These are phyloP conservation scores for Leptodactylus fuscus DNA, from an alignment of 2,113 vertebrate species.

Conservation along the genomic window DNA sequence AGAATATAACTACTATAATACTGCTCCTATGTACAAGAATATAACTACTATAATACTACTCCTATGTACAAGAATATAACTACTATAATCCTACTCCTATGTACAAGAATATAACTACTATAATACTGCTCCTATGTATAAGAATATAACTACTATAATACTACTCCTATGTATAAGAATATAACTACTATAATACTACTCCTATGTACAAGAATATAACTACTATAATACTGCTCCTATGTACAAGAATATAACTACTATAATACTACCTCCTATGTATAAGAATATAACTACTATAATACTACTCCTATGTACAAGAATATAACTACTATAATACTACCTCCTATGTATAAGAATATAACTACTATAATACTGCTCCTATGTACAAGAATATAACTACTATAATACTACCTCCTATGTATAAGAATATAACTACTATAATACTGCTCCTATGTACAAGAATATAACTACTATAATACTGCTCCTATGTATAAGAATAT, in stretches of 20 bases:
- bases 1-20: no score
- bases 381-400: constrained; percentile 2
- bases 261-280: neutral
- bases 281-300: constrained; percentile 9
- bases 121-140: no score
- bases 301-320: constrained; percentile 1
- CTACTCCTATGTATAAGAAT: no score
- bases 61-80: no score
- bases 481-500: neutral
- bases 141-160: no score
- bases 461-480: constrained; percentile 17
- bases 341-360: neutral
- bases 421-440: constrained; percentile 8
- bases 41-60: neutral
- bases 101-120: no score
- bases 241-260: neutral
- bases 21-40: no score
- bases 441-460: neutral
- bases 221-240: neutral
- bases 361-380: constrained; percentile 10
- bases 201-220: no score
- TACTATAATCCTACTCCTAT: no score
- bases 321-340: constrained; percentile 12
- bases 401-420: neutral
- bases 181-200: no score